phyloP scores from a whole-genome alignment of 2,888 invertebrate species.

The Latrodectus elegans region DNA sequence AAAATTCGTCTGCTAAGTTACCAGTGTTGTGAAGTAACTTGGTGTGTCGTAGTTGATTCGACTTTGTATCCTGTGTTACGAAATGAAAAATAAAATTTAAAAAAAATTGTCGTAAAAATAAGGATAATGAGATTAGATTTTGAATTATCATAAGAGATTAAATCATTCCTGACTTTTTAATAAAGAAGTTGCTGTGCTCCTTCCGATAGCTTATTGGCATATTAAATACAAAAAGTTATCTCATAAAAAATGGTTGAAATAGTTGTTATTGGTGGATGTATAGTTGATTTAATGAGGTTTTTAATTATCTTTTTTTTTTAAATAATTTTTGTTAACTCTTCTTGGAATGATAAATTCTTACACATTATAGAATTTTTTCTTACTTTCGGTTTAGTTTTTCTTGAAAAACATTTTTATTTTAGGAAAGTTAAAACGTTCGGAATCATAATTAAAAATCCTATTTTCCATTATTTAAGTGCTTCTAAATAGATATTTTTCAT shows the following conservation, averaged over 20 bases:
- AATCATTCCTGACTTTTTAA: no score
- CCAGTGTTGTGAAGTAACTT: background rate
- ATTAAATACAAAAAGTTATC: background rate
- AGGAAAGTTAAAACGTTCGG: background rate
- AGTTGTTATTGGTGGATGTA: constrained; percentile 60
- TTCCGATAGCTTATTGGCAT: no score
- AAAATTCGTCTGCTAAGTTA: background rate
- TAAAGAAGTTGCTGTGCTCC: no score
- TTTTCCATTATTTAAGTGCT: no score
- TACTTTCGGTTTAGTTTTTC: background rate
- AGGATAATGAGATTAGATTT: no score
- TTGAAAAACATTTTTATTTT: background rate
- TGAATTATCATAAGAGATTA: no score
- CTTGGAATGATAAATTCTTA: no score
- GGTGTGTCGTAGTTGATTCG: no score
- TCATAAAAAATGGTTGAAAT: constrained; percentile 30
- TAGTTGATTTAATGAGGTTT: constrained; percentile 65
- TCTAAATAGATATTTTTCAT: no score
- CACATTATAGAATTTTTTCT: background rate
- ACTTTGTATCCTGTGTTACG: background rate
- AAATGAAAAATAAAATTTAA: background rate
- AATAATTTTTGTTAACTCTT: background rate
- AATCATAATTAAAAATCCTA: no score
- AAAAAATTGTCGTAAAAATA: background rate
- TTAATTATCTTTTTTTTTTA: background rate